Evolutionary conservation across 2,888 invertebrate genomes (phyloP).

Genomic region (Oligia strigilis): DNA sequence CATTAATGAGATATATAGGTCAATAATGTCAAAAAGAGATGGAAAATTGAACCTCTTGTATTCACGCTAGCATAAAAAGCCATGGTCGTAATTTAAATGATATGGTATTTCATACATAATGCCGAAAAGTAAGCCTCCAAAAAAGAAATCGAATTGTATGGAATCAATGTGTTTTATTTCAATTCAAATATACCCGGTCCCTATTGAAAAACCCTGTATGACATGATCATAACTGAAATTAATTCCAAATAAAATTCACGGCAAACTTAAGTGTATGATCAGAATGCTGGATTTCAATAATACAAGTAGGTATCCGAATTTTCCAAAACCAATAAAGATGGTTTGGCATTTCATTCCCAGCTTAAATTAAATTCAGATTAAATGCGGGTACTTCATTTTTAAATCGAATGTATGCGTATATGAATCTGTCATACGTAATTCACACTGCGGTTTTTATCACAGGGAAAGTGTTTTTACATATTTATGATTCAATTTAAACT

Average conservation of each 20-base stretch:
- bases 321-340: conserved; percentile 22
- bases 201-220: too few species aligned
- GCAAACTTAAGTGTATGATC: not conserved
- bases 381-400: conserved; percentile 20
- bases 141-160: too few species aligned
- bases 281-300: conserved; percentile 17
- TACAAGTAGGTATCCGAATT: not conserved
- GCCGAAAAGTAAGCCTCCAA: too few species aligned
- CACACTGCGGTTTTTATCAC: conserved; percentile 9
- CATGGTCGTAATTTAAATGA: too few species aligned
- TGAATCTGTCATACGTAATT: conserved; percentile 21
- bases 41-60: too few species aligned
- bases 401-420: not conserved
- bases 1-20: too few species aligned
- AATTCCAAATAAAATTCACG: not conserved
- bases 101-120: too few species aligned
- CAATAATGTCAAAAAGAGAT: too few species aligned
- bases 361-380: conserved; percentile 25
- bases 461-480: conserved; percentile 10
- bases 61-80: too few species aligned
- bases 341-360: conserved; percentile 3
- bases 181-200: too few species aligned
- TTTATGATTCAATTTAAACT: conserved; percentile 28
- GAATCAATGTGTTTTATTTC: too few species aligned
- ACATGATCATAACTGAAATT: not conserved